Percentiles rank a stretch among this genome's conserved stretches.
Conservation (phyloP, 2,113 vertebrate species). For the Cephalopholis sonnerati region DNA sequence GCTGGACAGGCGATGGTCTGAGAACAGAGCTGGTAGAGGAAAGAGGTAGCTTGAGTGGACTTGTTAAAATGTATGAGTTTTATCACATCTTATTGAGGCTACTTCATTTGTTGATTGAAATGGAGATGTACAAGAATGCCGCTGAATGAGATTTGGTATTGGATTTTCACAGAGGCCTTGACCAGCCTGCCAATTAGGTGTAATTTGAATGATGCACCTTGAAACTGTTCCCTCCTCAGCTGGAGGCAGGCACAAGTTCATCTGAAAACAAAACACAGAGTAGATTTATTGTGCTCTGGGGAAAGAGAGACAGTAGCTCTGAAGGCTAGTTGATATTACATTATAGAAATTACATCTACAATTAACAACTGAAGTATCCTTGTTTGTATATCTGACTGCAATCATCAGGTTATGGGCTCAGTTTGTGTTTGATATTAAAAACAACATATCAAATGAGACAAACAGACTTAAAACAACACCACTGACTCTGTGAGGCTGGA, state of each 20-base stretch:
- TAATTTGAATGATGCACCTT: slow-evolving; percentile 32
- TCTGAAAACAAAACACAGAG: slow-evolving; percentile 3
- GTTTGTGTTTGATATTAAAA: background rate
- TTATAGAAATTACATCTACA: background rate
- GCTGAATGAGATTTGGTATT: slow-evolving; percentile 67
- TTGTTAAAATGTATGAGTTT: slow-evolving; percentile 80
- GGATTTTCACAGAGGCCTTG: slow-evolving; percentile 49
- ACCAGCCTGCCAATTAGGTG: slow-evolving; percentile 58
- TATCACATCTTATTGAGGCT: slow-evolving; percentile 68
- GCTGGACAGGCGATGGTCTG: slow-evolving; percentile 62
- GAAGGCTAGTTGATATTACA: background rate
- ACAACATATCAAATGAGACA: background rate
- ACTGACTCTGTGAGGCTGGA: no score
- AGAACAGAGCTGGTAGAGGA: slow-evolving; percentile 43
- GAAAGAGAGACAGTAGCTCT: background rate
- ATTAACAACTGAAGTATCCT: background rate
- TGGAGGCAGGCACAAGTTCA: background rate
- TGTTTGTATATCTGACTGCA: background rate
- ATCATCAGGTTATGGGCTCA: background rate
- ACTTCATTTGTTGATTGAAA: slow-evolving; percentile 77
- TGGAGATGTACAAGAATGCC: slow-evolving; percentile 23
- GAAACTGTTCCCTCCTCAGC: slow-evolving; percentile 25
- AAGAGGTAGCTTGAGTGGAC: slow-evolving; percentile 43
- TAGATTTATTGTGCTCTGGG: background rate
- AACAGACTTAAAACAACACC: no score